A percentile compares a stretch with the other conserved stretches of the same genome.
Conservation (phyloP, 2,113 vertebrate genomes). For the Cepphus grylle region DNA sequence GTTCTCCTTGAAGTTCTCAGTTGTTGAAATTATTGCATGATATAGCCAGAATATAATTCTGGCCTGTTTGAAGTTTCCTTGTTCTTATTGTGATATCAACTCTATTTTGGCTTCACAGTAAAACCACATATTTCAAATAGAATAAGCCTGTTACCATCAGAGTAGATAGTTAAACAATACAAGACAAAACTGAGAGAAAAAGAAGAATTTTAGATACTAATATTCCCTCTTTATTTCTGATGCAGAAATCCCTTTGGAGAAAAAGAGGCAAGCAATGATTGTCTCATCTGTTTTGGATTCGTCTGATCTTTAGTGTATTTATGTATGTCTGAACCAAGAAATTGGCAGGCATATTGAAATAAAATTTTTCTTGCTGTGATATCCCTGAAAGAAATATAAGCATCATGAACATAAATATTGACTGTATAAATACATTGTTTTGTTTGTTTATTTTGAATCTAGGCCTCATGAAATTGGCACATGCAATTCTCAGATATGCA, state of each 20-base stretch:
- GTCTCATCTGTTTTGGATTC: neutral
- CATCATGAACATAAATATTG: neutral
- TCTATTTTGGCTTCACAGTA: neutral
- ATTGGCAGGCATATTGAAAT: neutral
- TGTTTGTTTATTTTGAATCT: neutral
- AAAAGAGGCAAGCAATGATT: neutral
- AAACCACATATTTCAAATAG: neutral
- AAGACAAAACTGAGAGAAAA: neutral
- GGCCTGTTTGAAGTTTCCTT: neutral
- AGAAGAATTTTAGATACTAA: neutral
- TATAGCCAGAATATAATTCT: neutral
- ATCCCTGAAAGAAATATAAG: neutral
- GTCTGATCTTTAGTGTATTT: neutral
- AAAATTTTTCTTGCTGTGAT: neutral
- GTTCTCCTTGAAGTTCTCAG: neutral
- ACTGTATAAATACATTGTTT: neutral
- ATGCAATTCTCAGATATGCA: constrained; percentile 77
- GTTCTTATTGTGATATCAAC: neutral
- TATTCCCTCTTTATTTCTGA: neutral
- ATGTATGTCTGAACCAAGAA: neutral
- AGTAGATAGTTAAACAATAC: neutral
- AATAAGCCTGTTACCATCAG: neutral
- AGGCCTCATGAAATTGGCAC: constrained; percentile 81
- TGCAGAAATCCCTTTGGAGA: neutral
- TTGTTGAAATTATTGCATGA: neutral